These are phyloP conservation scores for Archaeoteleia sp. DNA, from an alignment of 2,888 invertebrate species.

Conservation along the genomic window DNA sequence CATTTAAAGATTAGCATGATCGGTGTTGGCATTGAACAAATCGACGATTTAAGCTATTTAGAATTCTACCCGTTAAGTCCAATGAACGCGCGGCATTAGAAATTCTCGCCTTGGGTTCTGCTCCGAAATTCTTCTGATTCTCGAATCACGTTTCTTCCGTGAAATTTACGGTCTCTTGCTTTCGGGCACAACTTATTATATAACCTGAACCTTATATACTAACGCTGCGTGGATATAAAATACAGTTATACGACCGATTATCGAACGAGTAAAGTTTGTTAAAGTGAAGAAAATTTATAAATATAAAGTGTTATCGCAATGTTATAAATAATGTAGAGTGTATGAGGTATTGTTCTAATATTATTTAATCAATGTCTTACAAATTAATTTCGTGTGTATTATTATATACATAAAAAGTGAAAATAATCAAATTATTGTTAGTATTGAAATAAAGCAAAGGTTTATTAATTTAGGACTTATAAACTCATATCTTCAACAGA, in stretches of 20 bases:
- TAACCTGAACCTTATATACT: constrained; percentile 48
- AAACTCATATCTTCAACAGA: too few species aligned
- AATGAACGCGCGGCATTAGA: constrained; percentile 55
- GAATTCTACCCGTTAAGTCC: constrained; percentile 45
- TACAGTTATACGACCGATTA: constrained; percentile 25
- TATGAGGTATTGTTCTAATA: too few species aligned
- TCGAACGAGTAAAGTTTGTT: too few species aligned
- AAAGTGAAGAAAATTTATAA: too few species aligned
- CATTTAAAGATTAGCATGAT: background rate
- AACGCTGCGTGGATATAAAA: constrained; percentile 29
- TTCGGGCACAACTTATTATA: constrained; percentile 53
- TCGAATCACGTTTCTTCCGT: constrained; percentile 35
- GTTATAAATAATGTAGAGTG: too few species aligned
- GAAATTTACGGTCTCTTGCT: constrained; percentile 49
- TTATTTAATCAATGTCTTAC: too few species aligned
- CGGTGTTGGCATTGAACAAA: background rate
- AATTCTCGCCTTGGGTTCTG: constrained; percentile 56
- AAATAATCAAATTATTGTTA: too few species aligned
- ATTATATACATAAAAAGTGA: too few species aligned
- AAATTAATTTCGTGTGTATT: too few species aligned
- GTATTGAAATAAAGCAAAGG: too few species aligned
- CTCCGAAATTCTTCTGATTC: constrained; percentile 45
- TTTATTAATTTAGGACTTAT: too few species aligned
- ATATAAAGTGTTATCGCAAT: too few species aligned
- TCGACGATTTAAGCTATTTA: constrained; percentile 22